Conservation (phyloP, 2,113 vertebrate genomes). For the Zapus hudsonius region DNA sequence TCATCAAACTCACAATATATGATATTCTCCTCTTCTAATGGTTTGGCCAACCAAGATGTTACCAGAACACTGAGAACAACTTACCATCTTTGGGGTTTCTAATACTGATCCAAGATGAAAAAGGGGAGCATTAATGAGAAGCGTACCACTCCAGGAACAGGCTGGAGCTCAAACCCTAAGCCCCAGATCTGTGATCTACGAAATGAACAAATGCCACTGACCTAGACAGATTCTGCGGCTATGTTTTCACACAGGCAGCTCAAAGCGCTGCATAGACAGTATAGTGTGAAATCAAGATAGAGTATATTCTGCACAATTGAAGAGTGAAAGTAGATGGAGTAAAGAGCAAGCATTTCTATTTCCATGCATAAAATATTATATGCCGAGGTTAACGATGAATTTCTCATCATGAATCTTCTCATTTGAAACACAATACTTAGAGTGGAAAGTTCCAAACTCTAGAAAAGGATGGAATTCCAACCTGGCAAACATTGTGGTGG, state of each 20-base stretch:
- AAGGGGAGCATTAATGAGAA: background rate
- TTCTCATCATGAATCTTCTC: conserved; percentile 37
- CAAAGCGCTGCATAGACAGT: background rate
- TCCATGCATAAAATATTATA: conserved; percentile 47
- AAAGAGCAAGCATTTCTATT: background rate
- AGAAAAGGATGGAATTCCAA: background rate
- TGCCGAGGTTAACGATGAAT: conserved; percentile 24
- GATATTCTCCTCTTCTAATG: background rate
- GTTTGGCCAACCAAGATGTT: background rate
- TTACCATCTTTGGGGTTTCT: conserved; percentile 20
- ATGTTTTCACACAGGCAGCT: background rate
- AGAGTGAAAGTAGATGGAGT: background rate
- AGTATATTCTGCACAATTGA: background rate
- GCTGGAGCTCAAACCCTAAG: background rate
- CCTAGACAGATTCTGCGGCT: background rate
- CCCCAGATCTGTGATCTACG: background rate
- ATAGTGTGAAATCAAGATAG: background rate
- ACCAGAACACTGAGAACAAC: conserved; percentile 3
- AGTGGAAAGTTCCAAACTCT: background rate
- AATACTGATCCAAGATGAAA: conserved; percentile 7
- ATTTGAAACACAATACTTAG: conserved; percentile 16
- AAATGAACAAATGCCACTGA: conserved; percentile 17
- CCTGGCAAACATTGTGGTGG: background rate
- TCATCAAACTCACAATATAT: conserved; percentile 72
- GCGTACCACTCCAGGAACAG: background rate